phyloP scores from a whole-genome alignment of 2,797 vertebrate genomes.

The Novumbra hubbsi region DNA sequence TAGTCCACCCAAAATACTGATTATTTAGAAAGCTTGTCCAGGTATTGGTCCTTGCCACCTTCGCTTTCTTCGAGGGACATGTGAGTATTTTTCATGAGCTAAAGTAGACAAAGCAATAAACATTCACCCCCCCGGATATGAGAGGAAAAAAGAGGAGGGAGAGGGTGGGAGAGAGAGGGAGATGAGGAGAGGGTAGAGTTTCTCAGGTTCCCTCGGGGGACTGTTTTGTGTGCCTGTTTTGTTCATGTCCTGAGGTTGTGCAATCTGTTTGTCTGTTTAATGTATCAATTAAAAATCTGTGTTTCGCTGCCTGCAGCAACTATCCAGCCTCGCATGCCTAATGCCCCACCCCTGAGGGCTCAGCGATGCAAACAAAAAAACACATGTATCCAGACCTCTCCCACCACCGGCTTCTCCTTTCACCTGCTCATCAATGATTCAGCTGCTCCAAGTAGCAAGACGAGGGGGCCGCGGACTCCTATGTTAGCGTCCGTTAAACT shows the following conservation, averaged over 20 bases:
- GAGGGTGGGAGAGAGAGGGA: constrained; percentile 20
- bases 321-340: constrained; percentile 43
- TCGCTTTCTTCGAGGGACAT: neutral
- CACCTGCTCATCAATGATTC: constrained; percentile 48
- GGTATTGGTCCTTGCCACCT: no score
- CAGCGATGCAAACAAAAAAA: constrained; percentile 49
- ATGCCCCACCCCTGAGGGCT: constrained; percentile 29
- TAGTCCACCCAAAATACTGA: no score
- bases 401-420: constrained; percentile 14
- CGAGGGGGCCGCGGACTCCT: constrained; percentile 24
- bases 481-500: neutral
- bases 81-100: constrained; percentile 31
- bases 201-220: constrained; percentile 42
- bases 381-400: constrained; percentile 34
- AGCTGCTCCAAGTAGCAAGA: constrained; percentile 44
- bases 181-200: constrained; percentile 5
- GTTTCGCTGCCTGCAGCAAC: constrained; percentile 52
- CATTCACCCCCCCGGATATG: constrained; percentile 34
- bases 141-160: constrained; percentile 11
- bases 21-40: no score
- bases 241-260: constrained; percentile 69
- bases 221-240: constrained; percentile 56
- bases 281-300: constrained; percentile 77
- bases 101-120: constrained; percentile 42
- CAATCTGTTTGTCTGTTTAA: constrained; percentile 77